A percentile compares a stretch with the other conserved stretches of the same genome.
phyloP scores from a whole-genome alignment of 2,797 vertebrate species.

The Microctenopoma lineatum region DNA sequence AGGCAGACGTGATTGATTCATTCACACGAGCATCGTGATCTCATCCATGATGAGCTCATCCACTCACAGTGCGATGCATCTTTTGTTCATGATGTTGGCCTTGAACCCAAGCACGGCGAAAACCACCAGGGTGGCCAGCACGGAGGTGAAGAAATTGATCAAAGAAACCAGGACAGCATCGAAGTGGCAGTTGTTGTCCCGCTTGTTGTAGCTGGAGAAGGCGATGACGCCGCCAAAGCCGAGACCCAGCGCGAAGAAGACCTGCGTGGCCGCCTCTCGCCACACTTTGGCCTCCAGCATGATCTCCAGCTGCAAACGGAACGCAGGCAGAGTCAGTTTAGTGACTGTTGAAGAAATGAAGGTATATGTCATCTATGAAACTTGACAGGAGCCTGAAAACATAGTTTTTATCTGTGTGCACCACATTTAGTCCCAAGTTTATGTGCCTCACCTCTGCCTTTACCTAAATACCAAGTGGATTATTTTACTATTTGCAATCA shows the following conservation, averaged over 20 bases:
- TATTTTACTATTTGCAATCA: too few species aligned
- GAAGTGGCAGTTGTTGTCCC: conserved; percentile 99
- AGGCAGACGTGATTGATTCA: not conserved
- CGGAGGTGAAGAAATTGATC: conserved; percentile 98
- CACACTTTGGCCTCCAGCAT: conserved; percentile 97
- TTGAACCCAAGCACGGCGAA: conserved; percentile 98
- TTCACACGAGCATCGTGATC: too few species aligned
- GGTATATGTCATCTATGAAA: too few species aligned
- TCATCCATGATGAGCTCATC: too few species aligned
- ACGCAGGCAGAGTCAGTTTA: not conserved
- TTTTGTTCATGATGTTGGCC: conserved; percentile 93
- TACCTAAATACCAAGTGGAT: too few species aligned
- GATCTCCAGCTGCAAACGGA: conserved; percentile 89
- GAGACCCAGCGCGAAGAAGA: conserved; percentile 97
- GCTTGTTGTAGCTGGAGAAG: conserved; percentile 99
- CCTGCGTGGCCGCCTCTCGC: conserved; percentile 97
- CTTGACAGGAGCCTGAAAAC: too few species aligned
- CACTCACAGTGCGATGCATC: conserved; percentile 87
- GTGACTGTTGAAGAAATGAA: too few species aligned
- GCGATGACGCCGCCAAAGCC: conserved; percentile 98
- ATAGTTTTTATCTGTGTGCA: too few species aligned
- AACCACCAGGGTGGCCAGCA: conserved; percentile 97
- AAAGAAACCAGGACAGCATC: conserved; percentile 96
- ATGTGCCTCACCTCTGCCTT: too few species aligned
- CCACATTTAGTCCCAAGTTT: too few species aligned